These are phyloP conservation scores for Craseonycteris thonglongyai DNA, from an alignment of 2,113 vertebrate genomes.

Conservation along the genomic window DNA sequence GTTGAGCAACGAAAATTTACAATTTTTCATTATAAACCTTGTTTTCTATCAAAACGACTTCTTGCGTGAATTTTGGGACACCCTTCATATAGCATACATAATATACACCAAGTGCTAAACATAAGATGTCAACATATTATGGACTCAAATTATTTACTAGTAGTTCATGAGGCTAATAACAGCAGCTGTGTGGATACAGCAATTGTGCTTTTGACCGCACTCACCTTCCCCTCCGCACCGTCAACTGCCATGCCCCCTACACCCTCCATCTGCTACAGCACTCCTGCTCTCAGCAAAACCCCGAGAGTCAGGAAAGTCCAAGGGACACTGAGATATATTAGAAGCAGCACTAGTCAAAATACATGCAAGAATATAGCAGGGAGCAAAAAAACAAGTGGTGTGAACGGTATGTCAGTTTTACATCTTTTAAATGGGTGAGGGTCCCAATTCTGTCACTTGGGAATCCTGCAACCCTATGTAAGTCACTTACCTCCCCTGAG, in stretches of 20 bases:
- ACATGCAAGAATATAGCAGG: not conserved
- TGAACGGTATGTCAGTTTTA: not conserved
- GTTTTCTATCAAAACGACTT: too few species aligned
- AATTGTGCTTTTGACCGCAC: not conserved
- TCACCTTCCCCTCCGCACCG: too few species aligned
- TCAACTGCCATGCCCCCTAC: not conserved
- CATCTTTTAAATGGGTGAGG: not conserved
- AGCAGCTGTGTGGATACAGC: not conserved
- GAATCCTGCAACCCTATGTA: not conserved
- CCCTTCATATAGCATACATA: too few species aligned
- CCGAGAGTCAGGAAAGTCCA: not conserved
- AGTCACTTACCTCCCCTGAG: not conserved
- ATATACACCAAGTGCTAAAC: not conserved
- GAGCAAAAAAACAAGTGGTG: not conserved
- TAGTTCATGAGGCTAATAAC: not conserved
- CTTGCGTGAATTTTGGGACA: too few species aligned
- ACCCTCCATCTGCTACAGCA: not conserved
- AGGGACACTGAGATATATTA: not conserved
- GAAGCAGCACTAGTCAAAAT: not conserved
- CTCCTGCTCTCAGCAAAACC: not conserved
- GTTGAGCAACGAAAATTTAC: too few species aligned
- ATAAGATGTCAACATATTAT: not conserved
- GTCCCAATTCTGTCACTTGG: not conserved
- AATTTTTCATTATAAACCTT: too few species aligned
- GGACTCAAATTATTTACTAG: not conserved